Percentiles rank a stretch among this genome's conserved stretches.
phyloP scores from a whole-genome alignment of 2,797 vertebrate species.

The Epinephelus coioides region DNA sequence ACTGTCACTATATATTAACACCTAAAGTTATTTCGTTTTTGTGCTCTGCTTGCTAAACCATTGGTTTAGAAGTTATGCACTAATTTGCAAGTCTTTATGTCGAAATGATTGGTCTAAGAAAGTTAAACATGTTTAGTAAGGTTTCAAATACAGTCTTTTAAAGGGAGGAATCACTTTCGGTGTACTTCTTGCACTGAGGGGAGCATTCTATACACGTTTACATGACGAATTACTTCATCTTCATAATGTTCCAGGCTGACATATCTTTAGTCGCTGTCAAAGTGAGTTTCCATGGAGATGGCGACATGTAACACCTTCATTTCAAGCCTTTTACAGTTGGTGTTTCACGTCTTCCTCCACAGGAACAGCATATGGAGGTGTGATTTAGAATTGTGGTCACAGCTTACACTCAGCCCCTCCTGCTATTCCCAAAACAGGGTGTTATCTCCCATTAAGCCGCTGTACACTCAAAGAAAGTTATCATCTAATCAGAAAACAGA shows the following conservation, averaged over 20 bases:
- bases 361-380: slow-evolving; percentile 15
- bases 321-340: not conserved
- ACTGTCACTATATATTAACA: too few relatives aligned
- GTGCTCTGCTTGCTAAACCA: too few relatives aligned
- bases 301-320: not conserved
- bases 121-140: too few relatives aligned
- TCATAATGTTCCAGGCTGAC: not conserved
- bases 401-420: slow-evolving; percentile 49
- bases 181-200: not conserved
- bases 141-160: not conserved
- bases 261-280: slow-evolving; percentile 50
- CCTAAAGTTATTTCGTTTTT: too few relatives aligned
- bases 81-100: too few relatives aligned
- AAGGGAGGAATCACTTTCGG: not conserved
- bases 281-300: slow-evolving; percentile 60
- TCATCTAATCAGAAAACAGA: slow-evolving; percentile 46
- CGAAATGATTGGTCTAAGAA: too few relatives aligned
- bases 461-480: slow-evolving; percentile 68
- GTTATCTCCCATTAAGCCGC: slow-evolving; percentile 51
- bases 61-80: too few relatives aligned
- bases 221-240: not conserved
- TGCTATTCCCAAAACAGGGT: slow-evolving; percentile 10
- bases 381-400: slow-evolving; percentile 61
- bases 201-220: not conserved
- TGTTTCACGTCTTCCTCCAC: not conserved